Base-by-base conservation (phyloP, 2,888 invertebrate species). In the Melinaea marsaeus region DNA sequence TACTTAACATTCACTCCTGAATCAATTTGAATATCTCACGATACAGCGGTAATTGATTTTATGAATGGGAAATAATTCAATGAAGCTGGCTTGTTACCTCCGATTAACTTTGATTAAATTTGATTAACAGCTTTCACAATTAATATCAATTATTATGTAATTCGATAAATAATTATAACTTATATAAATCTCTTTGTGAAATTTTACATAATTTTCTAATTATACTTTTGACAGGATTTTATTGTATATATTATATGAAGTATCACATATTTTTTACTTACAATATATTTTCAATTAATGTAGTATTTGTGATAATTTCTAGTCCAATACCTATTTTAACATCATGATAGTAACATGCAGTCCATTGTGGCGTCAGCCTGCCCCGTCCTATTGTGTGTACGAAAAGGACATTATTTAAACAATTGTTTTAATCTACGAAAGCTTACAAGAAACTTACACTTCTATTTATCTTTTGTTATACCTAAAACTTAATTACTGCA, bases 31-130 rank as follows among this genome's bases (percentile, higher is more conserved):
- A 58, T 61, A 61, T 64, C 61, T 57, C 60, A 22, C 57, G 60
- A 57, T 56, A 64, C 47, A 55, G 55, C 64, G 55, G 35, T 60
- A 61, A 56, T 64, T 59, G 64, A 64, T 64, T 58, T 61, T 56
- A 55, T 58, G 55, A 42, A 64, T 61, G 60, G 47, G 9, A 51
- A 54, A 46, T 60, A 61, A 64, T 60, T 64, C 57, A 64, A 60
- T 61, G 60, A 55, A 47, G 64, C 55, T 47, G 47, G 58, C 57
- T 54, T 56, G 59, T 63, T 58, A 57, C 56, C 57, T 57, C 57
- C 57, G 9, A 45, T 22, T 22, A 22, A 22, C 22, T 22, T 22
- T 42, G 58, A 61, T 64, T 58, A 55, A 42, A 48, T 58, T 22
- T 45, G 34, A 62, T 42, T 51, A 51, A 51, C 32, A 51, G 32